phyloP scores from a whole-genome alignment of 1,140 invertebrate genomes.

The Neuroterus valhalla region DNA sequence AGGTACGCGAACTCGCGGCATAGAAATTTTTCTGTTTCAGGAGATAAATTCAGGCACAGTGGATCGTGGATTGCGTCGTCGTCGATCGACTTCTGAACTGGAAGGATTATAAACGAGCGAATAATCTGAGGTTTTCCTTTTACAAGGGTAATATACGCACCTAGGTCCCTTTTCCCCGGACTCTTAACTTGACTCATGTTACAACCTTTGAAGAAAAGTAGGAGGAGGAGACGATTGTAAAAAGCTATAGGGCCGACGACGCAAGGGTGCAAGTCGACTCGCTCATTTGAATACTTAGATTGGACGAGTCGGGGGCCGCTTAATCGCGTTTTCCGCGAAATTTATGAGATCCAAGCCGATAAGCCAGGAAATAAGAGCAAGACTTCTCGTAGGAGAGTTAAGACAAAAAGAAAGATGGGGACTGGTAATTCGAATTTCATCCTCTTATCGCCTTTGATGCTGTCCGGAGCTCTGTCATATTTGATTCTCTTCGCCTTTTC shows the following conservation, averaged over 20 bases:
- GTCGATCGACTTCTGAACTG: slow-evolving; percentile 6
- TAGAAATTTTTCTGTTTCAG: background rate
- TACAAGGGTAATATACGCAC: slow-evolving; percentile 7
- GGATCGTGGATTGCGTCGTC: background rate
- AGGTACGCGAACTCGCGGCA: background rate
- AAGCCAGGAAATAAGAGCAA: slow-evolving; percentile 60
- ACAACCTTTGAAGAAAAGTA: background rate
- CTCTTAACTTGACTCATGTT: slow-evolving; percentile 11
- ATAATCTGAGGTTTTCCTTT: background rate
- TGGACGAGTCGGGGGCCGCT: slow-evolving; percentile 70
- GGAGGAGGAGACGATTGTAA: slow-evolving; percentile 43
- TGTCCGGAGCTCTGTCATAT: background rate
- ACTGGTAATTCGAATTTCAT: slow-evolving; percentile 39
- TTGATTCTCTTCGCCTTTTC: slow-evolving; percentile 16
- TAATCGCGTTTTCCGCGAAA: slow-evolving; percentile 74
- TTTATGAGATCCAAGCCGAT: slow-evolving; percentile 74
- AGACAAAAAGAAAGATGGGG: slow-evolving; percentile 51
- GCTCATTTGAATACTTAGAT: slow-evolving; percentile 76
- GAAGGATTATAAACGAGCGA: slow-evolving; percentile 18
- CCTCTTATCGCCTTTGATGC: slow-evolving; percentile 24
- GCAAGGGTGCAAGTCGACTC: slow-evolving; percentile 49
- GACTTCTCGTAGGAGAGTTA: slow-evolving; percentile 47
- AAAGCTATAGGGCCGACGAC: slow-evolving; percentile 47
- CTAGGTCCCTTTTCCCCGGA: background rate
- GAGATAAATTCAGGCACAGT: background rate